Percentiles rank a stretch among this genome's conserved stretches.
Evolutionary conservation across 2,888 invertebrate genomes (phyloP).

Genomic region (Drosophila melanosoma): DNA sequence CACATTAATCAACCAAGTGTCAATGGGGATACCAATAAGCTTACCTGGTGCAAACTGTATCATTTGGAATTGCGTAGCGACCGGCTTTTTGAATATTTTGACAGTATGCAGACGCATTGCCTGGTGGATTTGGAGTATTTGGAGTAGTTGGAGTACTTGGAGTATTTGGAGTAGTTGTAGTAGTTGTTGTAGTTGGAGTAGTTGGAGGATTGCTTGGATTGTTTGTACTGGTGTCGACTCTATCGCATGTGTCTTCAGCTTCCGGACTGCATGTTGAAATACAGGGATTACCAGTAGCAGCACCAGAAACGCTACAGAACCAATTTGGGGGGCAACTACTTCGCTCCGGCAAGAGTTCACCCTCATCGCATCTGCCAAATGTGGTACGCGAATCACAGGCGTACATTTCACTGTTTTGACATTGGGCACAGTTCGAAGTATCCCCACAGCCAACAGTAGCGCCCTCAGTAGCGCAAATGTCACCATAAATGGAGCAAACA

Average conservation of each 20-base stretch:
- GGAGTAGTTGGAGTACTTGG: constrained; percentile 2
- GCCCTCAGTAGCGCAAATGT: constrained; percentile 44
- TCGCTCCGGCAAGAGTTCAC: not conserved
- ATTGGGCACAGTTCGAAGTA: constrained; percentile 56
- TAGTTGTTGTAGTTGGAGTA: not conserved
- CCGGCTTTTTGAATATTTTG: constrained; percentile 40
- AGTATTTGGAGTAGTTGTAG: not conserved
- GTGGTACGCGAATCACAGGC: constrained; percentile 73
- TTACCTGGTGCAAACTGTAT: constrained; percentile 71
- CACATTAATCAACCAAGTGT: not conserved
- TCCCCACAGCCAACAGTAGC: constrained; percentile 58
- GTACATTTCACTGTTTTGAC: constrained; percentile 20
- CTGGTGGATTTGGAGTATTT: constrained; percentile 9
- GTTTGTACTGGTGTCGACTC: not conserved
- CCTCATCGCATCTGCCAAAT: constrained; percentile 59
- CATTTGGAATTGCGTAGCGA: constrained; percentile 61
- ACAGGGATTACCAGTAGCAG: constrained; percentile 51
- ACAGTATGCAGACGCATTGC: constrained; percentile 36
- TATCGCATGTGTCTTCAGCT: constrained; percentile 58
- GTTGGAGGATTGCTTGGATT: not conserved
- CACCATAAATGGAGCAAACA: constrained; percentile 59
- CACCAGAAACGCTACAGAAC: constrained; percentile 58
- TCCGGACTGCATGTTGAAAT: constrained; percentile 33
- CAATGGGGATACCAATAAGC: not conserved
- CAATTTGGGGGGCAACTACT: constrained; percentile 41